Base-by-base conservation (phyloP, 1,140 invertebrate species). In the Panagrolaimus sp. region DNA sequence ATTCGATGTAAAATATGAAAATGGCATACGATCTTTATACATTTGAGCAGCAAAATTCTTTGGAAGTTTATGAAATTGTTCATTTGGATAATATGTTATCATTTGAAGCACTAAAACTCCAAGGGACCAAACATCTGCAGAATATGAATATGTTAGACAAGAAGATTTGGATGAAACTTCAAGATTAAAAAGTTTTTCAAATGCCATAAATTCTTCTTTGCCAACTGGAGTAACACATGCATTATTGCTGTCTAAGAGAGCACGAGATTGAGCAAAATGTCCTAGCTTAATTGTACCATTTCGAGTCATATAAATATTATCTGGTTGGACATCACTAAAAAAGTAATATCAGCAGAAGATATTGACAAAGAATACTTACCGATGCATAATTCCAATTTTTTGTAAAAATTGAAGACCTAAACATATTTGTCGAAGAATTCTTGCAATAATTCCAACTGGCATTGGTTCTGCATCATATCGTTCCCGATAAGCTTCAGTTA, bases 131-230 rank as follows among this genome's bases (percentile, higher is more conserved):
- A 77, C 66, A 45, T 74, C 73, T 14, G 74, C 63, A 11, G 70
- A 23, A 61, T 61, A 76, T 9, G 38, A 31, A 72, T 77, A 74
- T 9, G 66, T 46, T 20, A 31, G 13, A 14, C 63, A 57, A 13
- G 62, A 27, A 27, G 47, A 38, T 7, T 72, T 31, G 9, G 43
- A 38, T 25, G 20, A 27, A 42, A 48, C 65, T 48, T 45, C 51
- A 43, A 74, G 48, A 62, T 73, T 72, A 23, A 48, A 46, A n/a
- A 71, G 65, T 71, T 74, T 74, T 25, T 74, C 73, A 46, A 65
- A 46, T 45, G 75, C 57, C 73, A 74, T 74, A 53, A 73, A 74
- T 57, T 72, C 74, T 63, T 74, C 73, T n/a, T 62, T 71, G 7
- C 73, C 73, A 44, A 74, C 74, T 9, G 73, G 73, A 23, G 73